Evolutionary conservation across 2,888 invertebrate genomes (phyloP).

Genomic region (Campopleginae sp.): DNA sequence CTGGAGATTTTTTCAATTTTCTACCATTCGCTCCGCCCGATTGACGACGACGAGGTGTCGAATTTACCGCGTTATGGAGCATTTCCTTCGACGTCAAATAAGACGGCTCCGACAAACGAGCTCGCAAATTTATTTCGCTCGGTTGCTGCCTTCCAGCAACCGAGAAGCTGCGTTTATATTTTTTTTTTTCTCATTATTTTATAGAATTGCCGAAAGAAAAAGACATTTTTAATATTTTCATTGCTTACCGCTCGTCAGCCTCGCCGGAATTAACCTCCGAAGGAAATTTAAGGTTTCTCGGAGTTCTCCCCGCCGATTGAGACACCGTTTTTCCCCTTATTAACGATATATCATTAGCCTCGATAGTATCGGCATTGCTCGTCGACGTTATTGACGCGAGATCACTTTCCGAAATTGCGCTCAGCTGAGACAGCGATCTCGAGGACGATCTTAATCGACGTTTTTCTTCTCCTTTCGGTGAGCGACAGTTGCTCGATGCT

Average conservation of each 20-base stretch:
- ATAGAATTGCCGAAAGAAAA: no score
- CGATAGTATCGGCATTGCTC: conserved; percentile 60
- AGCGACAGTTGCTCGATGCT: conserved; percentile 73
- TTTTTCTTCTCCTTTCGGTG: conserved; percentile 70
- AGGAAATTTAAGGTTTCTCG: conserved; percentile 53
- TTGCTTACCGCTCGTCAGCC: conserved; percentile 39
- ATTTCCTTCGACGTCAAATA: conserved; percentile 60
- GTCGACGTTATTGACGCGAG: conserved; percentile 55
- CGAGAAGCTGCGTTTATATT: conserved; percentile 37
- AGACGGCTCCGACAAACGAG: conserved; percentile 64
- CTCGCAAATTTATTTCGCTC: conserved; percentile 55
- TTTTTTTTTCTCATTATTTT: neutral
- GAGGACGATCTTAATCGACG: conserved; percentile 72
- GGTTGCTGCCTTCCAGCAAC: conserved; percentile 36
- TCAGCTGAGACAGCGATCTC: conserved; percentile 73
- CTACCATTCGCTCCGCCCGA: conserved; percentile 57
- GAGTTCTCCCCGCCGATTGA: conserved; percentile 63
- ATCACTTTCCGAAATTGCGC: conserved; percentile 71
- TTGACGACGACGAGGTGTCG: conserved; percentile 66
- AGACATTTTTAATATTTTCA: neutral
- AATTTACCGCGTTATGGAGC: conserved; percentile 55
- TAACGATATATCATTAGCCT: conserved; percentile 34
- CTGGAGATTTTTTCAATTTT: conserved; percentile 67
- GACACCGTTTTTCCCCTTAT: conserved; percentile 40
- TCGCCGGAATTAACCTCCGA: conserved; percentile 47